Conservation (phyloP, 2,113 vertebrate genomes). For the Nicator chloris region DNA sequence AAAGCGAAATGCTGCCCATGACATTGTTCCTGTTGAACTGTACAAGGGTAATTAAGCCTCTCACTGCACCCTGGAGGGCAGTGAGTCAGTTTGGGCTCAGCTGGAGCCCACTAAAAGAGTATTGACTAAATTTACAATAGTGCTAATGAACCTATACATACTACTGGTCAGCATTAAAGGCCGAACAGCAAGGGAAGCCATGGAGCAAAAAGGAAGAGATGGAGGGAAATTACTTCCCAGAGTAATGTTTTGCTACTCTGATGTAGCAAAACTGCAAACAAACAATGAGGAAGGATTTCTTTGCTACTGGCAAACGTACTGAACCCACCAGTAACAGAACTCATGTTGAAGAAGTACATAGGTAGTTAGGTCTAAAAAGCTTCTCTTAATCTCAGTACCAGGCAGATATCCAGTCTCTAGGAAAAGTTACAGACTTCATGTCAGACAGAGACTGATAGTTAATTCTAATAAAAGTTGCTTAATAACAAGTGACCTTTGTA, state of each 20-base stretch:
- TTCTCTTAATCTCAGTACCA: neutral
- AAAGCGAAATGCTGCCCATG: neutral
- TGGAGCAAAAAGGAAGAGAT: neutral
- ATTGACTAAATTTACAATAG: conserved; percentile 52
- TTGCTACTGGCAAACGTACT: neutral
- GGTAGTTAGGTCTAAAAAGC: neutral
- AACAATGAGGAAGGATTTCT: neutral
- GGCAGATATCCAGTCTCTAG: neutral
- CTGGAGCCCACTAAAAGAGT: conserved; percentile 55
- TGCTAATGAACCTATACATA: conserved; percentile 47
- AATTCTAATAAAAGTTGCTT: neutral
- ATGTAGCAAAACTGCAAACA: neutral
- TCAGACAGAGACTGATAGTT: neutral
- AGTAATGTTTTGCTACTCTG: neutral
- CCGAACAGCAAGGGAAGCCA: conserved; percentile 4
- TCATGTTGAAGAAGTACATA: neutral
- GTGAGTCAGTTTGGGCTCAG: conserved; percentile 44
- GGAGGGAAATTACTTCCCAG: neutral
- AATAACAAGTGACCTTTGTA: neutral
- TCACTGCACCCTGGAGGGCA: conserved; percentile 47
- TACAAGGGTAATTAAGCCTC: conserved; percentile 61
- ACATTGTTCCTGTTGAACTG: conserved; percentile 14
- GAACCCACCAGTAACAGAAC: neutral
- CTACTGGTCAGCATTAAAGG: conserved; percentile 31
- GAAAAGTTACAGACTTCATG: neutral